phyloP scores from a whole-genome alignment of 2,113 vertebrate species.

The Brachyistius frenatus region DNA sequence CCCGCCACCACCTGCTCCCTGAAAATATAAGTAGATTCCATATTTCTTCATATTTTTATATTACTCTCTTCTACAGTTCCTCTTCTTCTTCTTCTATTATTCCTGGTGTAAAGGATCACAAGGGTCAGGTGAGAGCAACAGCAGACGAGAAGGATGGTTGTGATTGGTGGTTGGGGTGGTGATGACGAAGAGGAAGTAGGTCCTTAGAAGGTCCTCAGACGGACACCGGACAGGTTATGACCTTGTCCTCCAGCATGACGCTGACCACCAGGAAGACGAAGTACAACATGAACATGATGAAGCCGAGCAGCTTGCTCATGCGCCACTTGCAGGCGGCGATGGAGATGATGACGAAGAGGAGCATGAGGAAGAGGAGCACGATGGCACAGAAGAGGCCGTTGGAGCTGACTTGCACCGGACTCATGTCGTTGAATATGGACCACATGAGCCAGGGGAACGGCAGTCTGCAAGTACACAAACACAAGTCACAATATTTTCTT shows the following conservation, averaged over 20 bases:
- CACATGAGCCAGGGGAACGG: slow-evolving; percentile 94
- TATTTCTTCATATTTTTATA: slow-evolving; percentile 3
- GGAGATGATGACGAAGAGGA: slow-evolving; percentile 95
- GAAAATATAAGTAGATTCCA: slow-evolving; percentile 32
- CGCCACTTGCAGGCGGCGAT: slow-evolving; percentile 96
- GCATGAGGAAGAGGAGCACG: slow-evolving; percentile 97
- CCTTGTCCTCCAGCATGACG: slow-evolving; percentile 93
- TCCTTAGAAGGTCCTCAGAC: slow-evolving; percentile 80
- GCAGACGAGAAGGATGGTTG: slow-evolving; percentile 53
- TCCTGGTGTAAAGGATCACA: slow-evolving; percentile 42
- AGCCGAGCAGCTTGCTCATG: slow-evolving; percentile 96
- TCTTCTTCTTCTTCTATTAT: slow-evolving; percentile 19
- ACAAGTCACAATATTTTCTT: not conserved
- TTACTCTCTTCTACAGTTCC: slow-evolving; percentile 18
- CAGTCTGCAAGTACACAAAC: slow-evolving; percentile 83
- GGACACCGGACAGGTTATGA: slow-evolving; percentile 91
- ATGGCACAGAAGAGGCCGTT: slow-evolving; percentile 97
- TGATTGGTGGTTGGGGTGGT: not conserved
- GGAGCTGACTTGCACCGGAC: slow-evolving; percentile 91
- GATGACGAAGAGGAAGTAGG: slow-evolving; percentile 5
- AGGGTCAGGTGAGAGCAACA: slow-evolving; percentile 45
- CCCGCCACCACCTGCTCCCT: slow-evolving; percentile 29
- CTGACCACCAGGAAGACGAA: slow-evolving; percentile 94
- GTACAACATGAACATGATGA: slow-evolving; percentile 95
- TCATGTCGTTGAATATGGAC: slow-evolving; percentile 82